A percentile compares a stretch with the other conserved stretches of the same genome.
phyloP scores from a whole-genome alignment of 2,797 vertebrate genomes.

The Austrolebias charrua region DNA sequence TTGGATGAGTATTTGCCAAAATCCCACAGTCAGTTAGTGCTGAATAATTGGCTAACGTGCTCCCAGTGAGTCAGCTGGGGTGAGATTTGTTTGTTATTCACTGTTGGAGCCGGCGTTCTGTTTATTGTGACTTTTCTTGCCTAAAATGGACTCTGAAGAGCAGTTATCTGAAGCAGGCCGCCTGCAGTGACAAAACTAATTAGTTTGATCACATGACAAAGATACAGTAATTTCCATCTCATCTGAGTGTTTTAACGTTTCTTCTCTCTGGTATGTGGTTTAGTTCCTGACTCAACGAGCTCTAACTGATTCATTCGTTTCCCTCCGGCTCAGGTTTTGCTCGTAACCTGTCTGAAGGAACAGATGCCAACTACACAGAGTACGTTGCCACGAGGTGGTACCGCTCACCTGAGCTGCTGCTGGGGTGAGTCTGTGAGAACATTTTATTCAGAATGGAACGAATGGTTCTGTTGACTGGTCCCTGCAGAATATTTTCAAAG shows the following conservation, averaged over 20 bases:
- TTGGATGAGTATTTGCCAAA: slow-evolving; percentile 33
- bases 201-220: slow-evolving; percentile 44
- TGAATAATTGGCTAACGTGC: slow-evolving; percentile 56
- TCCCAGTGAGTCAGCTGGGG: slow-evolving; percentile 58
- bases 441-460: too few relatives aligned
- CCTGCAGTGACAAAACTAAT: slow-evolving; percentile 51
- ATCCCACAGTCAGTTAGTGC: slow-evolving; percentile 42
- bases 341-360: slow-evolving; percentile 96
- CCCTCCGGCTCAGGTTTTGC: slow-evolving; percentile 86
- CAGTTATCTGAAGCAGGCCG: slow-evolving; percentile 36
- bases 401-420: slow-evolving; percentile 94
- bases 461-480: too few relatives aligned
- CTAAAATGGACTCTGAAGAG: slow-evolving; percentile 51
- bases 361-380: slow-evolving; percentile 97
- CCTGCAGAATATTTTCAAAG: too few relatives aligned
- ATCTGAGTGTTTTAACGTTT: slow-evolving; percentile 17
- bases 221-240: slow-evolving; percentile 32
- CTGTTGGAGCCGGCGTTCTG: slow-evolving; percentile 60
- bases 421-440: slow-evolving; percentile 84
- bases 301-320: slow-evolving; percentile 14
- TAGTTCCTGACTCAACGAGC: slow-evolving; percentile 2
- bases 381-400: slow-evolving; percentile 99
- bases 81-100: slow-evolving; percentile 70
- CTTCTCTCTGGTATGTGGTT: slow-evolving; percentile 11
- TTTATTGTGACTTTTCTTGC: slow-evolving; percentile 56